Percentiles rank a stretch among this genome's conserved stretches.
phyloP scores from a whole-genome alignment of 2,888 invertebrate genomes.

The Julus scandinavius region DNA sequence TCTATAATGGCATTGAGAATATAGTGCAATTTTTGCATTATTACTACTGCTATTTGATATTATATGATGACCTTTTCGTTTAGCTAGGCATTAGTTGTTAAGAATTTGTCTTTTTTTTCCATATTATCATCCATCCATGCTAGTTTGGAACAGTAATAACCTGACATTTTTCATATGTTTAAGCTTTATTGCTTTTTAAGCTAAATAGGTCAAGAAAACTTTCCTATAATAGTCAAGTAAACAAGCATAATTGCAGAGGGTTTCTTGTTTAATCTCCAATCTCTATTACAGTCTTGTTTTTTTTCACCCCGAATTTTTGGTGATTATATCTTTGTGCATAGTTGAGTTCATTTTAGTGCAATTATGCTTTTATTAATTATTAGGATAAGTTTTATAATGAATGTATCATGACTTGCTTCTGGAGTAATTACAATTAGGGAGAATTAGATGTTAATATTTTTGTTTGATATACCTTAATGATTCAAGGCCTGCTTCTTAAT shows the following conservation, averaged over 20 bases:
- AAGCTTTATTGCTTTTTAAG: neutral
- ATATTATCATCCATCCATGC: slow-evolving; percentile 8
- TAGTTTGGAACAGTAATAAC: neutral
- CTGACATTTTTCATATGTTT: slow-evolving; percentile 18
- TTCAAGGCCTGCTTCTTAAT: neutral
- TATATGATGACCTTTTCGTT: neutral
- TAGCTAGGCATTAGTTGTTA: neutral
- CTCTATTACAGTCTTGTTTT: neutral
- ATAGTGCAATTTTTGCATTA: slow-evolving; percentile 10
- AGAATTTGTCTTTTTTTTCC: neutral
- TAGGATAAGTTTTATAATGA: neutral
- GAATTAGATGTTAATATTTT: neutral
- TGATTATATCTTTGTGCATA: neutral
- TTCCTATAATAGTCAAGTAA: slow-evolving; percentile 18
- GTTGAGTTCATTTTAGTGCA: neutral
- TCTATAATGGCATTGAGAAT: slow-evolving; percentile 2
- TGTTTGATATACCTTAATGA: neutral
- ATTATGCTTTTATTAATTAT: slow-evolving; percentile 18
- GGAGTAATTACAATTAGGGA: neutral
- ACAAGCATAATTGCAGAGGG: neutral
- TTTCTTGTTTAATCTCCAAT: neutral
- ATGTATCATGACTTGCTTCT: neutral
- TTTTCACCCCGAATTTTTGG: neutral
- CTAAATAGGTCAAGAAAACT: slow-evolving; percentile 18
- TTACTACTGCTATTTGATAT: slow-evolving; percentile 8